These are phyloP conservation scores for Podiceps cristatus DNA, from an alignment of 2,113 vertebrate species.

Conservation along the genomic window DNA sequence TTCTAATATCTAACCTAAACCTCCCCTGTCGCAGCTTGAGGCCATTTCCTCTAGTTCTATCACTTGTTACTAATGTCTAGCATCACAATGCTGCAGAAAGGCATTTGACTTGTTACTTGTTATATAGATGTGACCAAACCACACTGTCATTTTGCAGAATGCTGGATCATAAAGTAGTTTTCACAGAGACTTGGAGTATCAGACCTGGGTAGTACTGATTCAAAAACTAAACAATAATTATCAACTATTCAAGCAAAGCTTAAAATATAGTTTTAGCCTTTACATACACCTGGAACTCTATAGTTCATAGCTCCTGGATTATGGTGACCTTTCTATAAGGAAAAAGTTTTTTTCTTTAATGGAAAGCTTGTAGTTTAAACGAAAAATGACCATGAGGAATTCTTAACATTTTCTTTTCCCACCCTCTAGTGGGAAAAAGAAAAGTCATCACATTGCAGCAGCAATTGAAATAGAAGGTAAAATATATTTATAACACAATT, in stretches of 20 bases:
- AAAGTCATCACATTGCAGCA: background rate
- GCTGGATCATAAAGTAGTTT: background rate
- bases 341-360: background rate
- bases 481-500: background rate
- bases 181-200: background rate
- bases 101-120: no score
- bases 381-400: constrained; percentile 2
- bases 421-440: background rate
- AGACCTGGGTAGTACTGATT: background rate
- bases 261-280: background rate
- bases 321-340: background rate
- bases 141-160: background rate
- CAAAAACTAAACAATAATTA: background rate
- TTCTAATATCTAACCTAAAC: no score
- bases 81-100: no score
- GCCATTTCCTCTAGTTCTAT: no score
- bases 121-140: background rate
- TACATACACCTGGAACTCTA: background rate
- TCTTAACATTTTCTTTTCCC: constrained; percentile 32
- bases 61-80: no score
- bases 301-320: background rate
- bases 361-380: background rate
- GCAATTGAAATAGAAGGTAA: background rate
- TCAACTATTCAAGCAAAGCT: background rate
- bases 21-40: no score